A percentile compares a stretch with the other conserved stretches of the same genome.
Evolutionary conservation across 2,797 vertebrate species (phyloP).

Genomic region (Sebastes nivosus): DNA sequence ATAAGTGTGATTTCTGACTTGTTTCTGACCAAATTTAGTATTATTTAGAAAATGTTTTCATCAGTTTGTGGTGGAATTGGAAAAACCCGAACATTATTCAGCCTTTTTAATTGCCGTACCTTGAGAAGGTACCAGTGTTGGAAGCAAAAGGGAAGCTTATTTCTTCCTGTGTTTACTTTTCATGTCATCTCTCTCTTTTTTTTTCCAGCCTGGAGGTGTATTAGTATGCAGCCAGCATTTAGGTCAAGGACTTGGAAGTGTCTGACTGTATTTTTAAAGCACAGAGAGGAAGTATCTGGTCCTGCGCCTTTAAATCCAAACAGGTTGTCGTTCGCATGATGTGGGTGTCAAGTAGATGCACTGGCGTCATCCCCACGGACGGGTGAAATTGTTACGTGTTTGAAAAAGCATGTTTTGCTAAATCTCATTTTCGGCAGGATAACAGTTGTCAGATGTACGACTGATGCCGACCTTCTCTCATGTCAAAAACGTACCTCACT

Average conservation of each 20-base stretch:
- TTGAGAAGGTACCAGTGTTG: slow-evolving; percentile 22
- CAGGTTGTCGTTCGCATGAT: slow-evolving; percentile 48
- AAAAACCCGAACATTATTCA: not conserved
- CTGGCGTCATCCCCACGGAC: slow-evolving; percentile 24
- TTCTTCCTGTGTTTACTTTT: slow-evolving; percentile 18
- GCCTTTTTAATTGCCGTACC: slow-evolving; percentile 8
- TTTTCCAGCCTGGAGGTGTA: not conserved
- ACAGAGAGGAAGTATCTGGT: slow-evolving; percentile 21
- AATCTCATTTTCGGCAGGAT: not conserved
- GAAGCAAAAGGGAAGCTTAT: slow-evolving; percentile 27
- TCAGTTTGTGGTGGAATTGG: slow-evolving; percentile 14
- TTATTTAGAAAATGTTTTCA: slow-evolving; percentile 5
- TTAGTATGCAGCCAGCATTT: slow-evolving; percentile 57
- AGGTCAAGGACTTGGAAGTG: slow-evolving; percentile 58
- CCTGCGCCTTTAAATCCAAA: slow-evolving; percentile 46
- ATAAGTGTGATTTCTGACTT: slow-evolving; percentile 23
- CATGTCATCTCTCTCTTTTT: not conserved
- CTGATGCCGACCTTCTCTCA: slow-evolving; percentile 9
- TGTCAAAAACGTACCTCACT: slow-evolving; percentile 57
- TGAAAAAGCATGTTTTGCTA: not conserved
- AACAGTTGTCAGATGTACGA: not conserved
- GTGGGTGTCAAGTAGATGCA: slow-evolving; percentile 53
- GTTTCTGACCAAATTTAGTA: slow-evolving; percentile 30
- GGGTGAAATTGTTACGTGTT: not conserved
- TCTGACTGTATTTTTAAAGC: slow-evolving; percentile 35